Conservation (phyloP, 2,888 invertebrate species). For the Tribolium freemani region DNA sequence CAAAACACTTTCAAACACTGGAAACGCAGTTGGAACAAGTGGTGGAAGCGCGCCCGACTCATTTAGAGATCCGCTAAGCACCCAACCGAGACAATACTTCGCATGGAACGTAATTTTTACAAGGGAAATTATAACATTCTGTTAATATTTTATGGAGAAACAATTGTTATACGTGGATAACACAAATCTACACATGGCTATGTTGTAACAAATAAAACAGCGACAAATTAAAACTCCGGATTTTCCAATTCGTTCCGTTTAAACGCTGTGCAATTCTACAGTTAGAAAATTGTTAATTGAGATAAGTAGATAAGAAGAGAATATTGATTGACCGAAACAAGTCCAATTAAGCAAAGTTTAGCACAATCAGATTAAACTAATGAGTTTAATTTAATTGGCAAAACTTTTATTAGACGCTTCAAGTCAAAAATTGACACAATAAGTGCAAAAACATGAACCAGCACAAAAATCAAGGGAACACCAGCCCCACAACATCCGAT, state of each 20-base stretch:
- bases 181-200: not conserved
- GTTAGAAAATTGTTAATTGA: no score
- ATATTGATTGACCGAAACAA: no score
- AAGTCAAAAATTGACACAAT: not conserved
- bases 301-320: no score
- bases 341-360: no score
- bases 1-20: constrained; percentile 42
- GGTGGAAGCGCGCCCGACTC: constrained; percentile 48
- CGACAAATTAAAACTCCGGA: not conserved
- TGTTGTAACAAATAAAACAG: no score
- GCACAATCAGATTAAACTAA: no score
- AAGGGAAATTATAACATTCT: constrained; percentile 47
- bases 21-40: constrained; percentile 43
- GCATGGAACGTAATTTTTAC: constrained; percentile 54
- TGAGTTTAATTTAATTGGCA: not conserved
- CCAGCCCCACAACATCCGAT: not conserved
- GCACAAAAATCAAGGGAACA: not conserved
- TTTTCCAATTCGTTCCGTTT: no score
- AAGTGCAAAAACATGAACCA: not conserved
- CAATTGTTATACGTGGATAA: not conserved
- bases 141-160: not conserved
- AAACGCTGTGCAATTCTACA: no score
- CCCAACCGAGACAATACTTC: constrained; percentile 55
- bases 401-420: not conserved
- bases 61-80: constrained; percentile 56